Evolutionary conservation across 1,140 invertebrate genomes (phyloP).

Genomic region (Eurosta solidaginis): DNA sequence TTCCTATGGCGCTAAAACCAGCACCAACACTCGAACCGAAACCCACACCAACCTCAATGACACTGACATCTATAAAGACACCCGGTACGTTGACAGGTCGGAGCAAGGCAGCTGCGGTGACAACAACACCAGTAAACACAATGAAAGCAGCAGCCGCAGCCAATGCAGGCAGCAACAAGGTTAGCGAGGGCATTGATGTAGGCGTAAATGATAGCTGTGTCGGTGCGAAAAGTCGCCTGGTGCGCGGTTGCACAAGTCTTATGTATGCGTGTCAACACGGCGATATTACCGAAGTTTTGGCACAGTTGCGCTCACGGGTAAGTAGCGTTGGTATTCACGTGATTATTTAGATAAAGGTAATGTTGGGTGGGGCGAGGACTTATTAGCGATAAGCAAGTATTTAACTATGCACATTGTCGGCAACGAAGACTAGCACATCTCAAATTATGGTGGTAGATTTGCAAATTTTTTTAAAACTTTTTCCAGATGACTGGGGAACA

Average conservation of each 20-base stretch:
- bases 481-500: too few relatives aligned
- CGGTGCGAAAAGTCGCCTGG: constrained; percentile 54
- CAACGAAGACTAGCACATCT: too few relatives aligned
- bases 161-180: constrained; percentile 20
- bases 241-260: constrained; percentile 71
- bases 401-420: too few relatives aligned
- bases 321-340: constrained; percentile 30
- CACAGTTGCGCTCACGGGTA: constrained; percentile 61
- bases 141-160: background rate
- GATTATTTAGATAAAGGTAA: background rate
- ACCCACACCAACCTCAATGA: background rate
- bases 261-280: constrained; percentile 90
- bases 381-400: too few relatives aligned
- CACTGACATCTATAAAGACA: background rate
- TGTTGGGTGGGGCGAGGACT: background rate
- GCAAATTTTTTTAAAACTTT: too few relatives aligned
- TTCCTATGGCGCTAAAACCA: background rate
- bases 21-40: background rate
- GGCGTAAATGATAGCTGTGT: constrained; percentile 37
- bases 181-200: constrained; percentile 38
- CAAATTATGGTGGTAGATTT: too few relatives aligned
- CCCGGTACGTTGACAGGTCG: background rate
- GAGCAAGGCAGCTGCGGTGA: background rate
- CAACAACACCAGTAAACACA: background rate
- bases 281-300: constrained; percentile 64